A percentile compares a stretch with the other conserved stretches of the same genome.
Conservation (phyloP, 2,113 vertebrate genomes). For the Apodemus speciosus region DNA sequence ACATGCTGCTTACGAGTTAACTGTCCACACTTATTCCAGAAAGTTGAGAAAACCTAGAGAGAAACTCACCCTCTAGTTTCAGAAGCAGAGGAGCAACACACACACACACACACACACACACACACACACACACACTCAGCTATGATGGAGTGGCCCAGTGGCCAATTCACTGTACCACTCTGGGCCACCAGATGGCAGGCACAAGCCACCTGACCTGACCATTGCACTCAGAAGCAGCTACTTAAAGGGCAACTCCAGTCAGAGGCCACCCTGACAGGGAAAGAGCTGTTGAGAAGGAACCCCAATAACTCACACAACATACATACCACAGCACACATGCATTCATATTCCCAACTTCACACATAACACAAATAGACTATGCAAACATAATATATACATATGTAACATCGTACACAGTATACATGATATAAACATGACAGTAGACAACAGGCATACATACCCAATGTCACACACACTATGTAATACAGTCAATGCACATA, state of each 20-base stretch:
- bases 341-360: not conserved
- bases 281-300: not conserved
- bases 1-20: too few relatives aligned
- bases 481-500: not conserved
- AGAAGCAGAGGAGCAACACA: not conserved
- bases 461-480: not conserved
- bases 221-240: accelerated
- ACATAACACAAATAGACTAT: not conserved
- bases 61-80: not conserved
- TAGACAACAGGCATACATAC: not conserved
- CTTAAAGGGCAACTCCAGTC: not conserved
- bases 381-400: not conserved
- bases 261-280: not conserved
- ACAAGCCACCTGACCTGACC: not conserved
- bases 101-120: not conserved
- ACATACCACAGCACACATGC: not conserved
- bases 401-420: not conserved
- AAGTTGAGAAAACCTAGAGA: not conserved
- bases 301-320: not conserved
- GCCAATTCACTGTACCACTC: not conserved
- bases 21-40: too few relatives aligned
- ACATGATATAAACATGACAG: not conserved
- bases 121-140: not conserved
- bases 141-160: not conserved
- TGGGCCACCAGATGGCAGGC: slow-evolving; percentile 69